phyloP scores from a whole-genome alignment of 2,113 vertebrate species.

The Corythornis cristatus region DNA sequence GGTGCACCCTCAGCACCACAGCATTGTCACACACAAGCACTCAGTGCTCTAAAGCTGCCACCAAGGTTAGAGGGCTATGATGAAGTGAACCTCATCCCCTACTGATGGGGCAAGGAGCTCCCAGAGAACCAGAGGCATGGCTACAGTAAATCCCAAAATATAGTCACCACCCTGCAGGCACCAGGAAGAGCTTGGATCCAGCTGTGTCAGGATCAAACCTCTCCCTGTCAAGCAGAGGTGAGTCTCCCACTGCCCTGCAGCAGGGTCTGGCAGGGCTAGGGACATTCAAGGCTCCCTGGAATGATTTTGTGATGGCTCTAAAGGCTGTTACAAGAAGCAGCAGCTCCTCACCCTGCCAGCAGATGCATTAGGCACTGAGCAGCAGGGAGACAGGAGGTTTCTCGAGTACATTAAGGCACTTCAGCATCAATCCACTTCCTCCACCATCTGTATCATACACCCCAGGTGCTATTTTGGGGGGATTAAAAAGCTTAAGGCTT shows the following conservation, averaged over 20 bases:
- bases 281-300: neutral
- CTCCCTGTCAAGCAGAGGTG: neutral
- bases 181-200: neutral
- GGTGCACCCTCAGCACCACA: neutral
- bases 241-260: neutral
- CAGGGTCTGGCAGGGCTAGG: neutral
- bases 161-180: neutral
- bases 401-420: conserved; percentile 57
- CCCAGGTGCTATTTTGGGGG: neutral
- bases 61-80: neutral
- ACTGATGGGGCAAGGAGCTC: neutral
- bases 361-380: neutral
- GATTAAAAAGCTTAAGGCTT: conserved; percentile 44
- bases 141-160: neutral
- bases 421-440: neutral
- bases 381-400: neutral
- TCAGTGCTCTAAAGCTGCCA: neutral
- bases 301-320: neutral
- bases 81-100: neutral
- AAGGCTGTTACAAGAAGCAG: neutral
- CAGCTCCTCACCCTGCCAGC: neutral
- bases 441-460: neutral
- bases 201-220: neutral
- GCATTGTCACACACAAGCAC: neutral
- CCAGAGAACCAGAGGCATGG: neutral